Percentiles rank a stretch among this genome's conserved stretches.
Conservation (phyloP, 2,888 invertebrate species). For the Syritta pipiens region DNA sequence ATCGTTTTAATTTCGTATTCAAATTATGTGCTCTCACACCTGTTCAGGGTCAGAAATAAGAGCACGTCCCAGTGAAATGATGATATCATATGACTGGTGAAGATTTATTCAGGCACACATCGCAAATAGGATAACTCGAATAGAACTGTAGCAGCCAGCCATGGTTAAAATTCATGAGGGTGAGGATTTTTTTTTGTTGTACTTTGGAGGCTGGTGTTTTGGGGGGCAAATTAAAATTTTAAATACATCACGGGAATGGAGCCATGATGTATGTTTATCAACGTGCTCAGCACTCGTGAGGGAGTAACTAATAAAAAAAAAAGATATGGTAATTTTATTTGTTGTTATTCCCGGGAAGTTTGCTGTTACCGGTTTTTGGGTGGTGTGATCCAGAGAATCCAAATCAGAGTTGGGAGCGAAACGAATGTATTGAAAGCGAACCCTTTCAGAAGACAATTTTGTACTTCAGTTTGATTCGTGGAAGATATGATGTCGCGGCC, state of each 20-base stretch:
- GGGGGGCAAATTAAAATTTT: neutral
- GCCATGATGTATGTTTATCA: too few relatives aligned
- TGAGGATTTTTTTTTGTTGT: neutral
- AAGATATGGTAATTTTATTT: too few relatives aligned
- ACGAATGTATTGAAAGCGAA: too few relatives aligned
- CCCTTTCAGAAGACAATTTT: too few relatives aligned
- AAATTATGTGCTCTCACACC: constrained; percentile 19
- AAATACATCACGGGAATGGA: neutral
- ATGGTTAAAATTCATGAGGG: constrained; percentile 35
- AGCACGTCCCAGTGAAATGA: constrained; percentile 12
- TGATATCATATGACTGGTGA: constrained; percentile 16
- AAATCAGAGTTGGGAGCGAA: too few relatives aligned
- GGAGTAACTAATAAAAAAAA: too few relatives aligned
- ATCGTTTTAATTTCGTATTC: constrained; percentile 10
- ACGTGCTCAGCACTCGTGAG: too few relatives aligned
- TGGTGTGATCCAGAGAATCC: too few relatives aligned
- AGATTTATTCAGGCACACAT: constrained; percentile 29
- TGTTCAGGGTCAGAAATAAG: constrained; percentile 11
- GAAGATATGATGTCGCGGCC: too few relatives aligned
- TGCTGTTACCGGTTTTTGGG: too few relatives aligned
- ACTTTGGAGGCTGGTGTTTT: neutral
- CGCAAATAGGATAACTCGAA: constrained; percentile 25
- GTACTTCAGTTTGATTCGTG: too few relatives aligned
- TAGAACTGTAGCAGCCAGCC: neutral
- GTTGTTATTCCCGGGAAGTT: too few relatives aligned